phyloP scores from a whole-genome alignment of 2,888 invertebrate species.

The Mayetiola destructor region DNA sequence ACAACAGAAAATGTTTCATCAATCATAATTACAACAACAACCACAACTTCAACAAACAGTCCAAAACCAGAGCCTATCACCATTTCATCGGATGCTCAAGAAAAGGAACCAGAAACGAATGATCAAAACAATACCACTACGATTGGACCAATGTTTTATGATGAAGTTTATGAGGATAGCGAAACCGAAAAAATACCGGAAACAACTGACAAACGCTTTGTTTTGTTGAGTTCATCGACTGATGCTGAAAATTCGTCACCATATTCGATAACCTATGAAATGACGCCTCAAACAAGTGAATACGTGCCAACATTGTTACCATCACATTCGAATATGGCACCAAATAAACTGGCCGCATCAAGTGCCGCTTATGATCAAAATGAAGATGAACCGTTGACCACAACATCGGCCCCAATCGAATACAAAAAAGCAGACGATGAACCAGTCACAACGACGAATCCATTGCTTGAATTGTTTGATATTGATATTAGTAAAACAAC shows the following conservation, averaged over 20 bases:
- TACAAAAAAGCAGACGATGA: background rate
- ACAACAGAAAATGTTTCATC: background rate
- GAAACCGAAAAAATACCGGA: background rate
- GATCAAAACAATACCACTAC: background rate
- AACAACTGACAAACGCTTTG: background rate
- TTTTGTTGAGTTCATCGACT: background rate
- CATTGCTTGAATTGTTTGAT: background rate
- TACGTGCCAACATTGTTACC: background rate
- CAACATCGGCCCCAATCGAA: background rate
- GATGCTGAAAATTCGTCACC: background rate
- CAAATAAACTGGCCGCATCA: background rate
- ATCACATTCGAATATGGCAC: constrained; percentile 1
- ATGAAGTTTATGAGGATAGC: background rate
- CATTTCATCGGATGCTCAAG: background rate
- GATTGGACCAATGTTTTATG: background rate
- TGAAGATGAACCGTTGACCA: background rate
- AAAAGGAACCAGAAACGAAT: background rate
- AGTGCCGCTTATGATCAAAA: background rate
- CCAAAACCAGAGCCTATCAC: background rate
- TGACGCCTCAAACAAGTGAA: background rate
- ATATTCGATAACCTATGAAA: background rate
- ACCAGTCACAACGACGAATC: background rate
- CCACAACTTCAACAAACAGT: background rate
- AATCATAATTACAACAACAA: background rate
- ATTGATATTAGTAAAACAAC: constrained; percentile 3